Base-by-base conservation (phyloP, 1,140 invertebrate genomes). In the Chironomus tepperi region DNA sequence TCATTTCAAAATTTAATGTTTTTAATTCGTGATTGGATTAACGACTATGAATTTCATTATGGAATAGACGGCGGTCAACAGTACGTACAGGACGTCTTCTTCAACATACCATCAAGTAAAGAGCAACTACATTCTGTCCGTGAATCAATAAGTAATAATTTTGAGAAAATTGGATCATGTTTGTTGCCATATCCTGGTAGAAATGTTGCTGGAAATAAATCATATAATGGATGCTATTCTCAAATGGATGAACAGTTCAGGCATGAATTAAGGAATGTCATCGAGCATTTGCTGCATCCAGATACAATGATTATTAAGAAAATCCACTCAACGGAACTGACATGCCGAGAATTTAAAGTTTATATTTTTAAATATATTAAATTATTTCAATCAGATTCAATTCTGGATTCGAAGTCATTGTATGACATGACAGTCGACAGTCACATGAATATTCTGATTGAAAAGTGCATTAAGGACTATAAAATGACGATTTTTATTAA, bases 71-170 rank as follows among this genome's bases (percentile, higher is more conserved):
- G n/a, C n/a, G n/a, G n/a, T n/a, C n/a, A n/a, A n/a, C n/a, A n/a
- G n/a, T n/a, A 2, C 78, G 77, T 76, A 80, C 80, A 24, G 82
- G 84, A 77, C 9, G 15, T 2, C 2, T 47, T 47, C 15, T 9
- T 47, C 9, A 15, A 15, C 15, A 15, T 12, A 47, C 9, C 43
- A 47, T 47, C 43, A 47, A 47, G 43, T 15, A 47, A 47, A 12
- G 15, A 47, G n/a, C n/a, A 47, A 47, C 9, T 47, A 3, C 9
- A 47, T 12, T 47, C 43, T 12, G 43, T 47, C 8, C 9, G 43
- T 12, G 43, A 47, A 47, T 15, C 9, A 9, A 47, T 47, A 12
- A 2, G 15, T 15, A 47, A 47, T 47, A 12, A 9, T 3, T 47
- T 47, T 47, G 43, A 47, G 8, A 47, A 47, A 12, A 12, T 47